Evolutionary conservation across 2,888 invertebrate genomes (phyloP), one percentile per base, ranked within the genome.

Genomic region (Notodonta dromedarius): DNA sequence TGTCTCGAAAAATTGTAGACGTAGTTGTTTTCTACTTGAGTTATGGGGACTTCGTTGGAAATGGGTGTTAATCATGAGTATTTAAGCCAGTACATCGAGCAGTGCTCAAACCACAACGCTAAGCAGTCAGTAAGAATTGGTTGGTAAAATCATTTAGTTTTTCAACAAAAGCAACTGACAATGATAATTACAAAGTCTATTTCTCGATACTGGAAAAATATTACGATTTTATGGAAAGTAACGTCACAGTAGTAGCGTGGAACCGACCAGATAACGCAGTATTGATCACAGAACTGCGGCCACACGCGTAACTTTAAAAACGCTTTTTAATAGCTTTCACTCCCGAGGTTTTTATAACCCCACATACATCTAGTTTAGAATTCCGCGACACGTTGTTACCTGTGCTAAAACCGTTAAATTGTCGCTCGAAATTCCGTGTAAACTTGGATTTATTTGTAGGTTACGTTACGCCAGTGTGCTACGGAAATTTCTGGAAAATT

Each of bases 391-490:
- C 66, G 66, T 57, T 64, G 64, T 74, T 67, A 61, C 70, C 70
- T 70, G 64, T 56, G 50, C 67, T 66, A 66, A 69, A 72, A 71
- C 65, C 61, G 60, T 72, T 65, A 62, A 70, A 70, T 48, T 64
- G 68, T 70, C 73, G 54, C 63, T 57, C n/a, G 44, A 50, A 65
- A 63, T 63, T 64, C 66, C 42, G 56, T 62, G 51, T 50, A 55
- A 63, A 50, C 48, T 57, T n/a, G 9, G 56, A 12, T 58, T 67
- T 63, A 61, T 62, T 65, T 54, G 51, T 61, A 59, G 57, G 60
- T 65, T 55, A 54, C 60, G 61, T 57, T 39, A 58, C 50, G 42
- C 53, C 58, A 51, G 13, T 35, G 60, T 58, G 57, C 59, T 60
- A 51, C 46, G 42, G 12, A 42, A 12, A 11, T 42, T 42, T 4